phyloP scores from a whole-genome alignment of 1,140 invertebrate species.

The Drosophila asahinai region DNA sequence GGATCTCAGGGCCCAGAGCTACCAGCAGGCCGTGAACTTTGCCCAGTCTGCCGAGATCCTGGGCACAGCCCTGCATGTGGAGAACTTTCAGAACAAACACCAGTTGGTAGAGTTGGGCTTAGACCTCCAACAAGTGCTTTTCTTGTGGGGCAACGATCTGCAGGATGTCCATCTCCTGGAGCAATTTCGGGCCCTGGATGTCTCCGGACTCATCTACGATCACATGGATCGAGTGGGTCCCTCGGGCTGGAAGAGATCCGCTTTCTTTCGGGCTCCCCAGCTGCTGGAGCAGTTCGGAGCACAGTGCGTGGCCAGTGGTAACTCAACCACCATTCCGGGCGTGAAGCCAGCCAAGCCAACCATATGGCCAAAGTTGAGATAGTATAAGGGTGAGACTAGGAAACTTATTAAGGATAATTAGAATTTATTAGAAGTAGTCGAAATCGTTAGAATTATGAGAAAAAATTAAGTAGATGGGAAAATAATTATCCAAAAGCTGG shows the following conservation, averaged over 20 bases:
- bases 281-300: constrained; percentile 66
- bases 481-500: not conserved
- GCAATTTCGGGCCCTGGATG: constrained; percentile 92
- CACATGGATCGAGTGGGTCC: constrained; percentile 88
- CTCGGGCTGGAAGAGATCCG: constrained; percentile 57
- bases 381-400: not conserved
- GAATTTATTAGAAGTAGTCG: not conserved
- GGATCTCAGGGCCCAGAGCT: constrained; percentile 92
- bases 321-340: constrained; percentile 58
- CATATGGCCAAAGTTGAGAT: constrained; percentile 69
- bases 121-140: constrained; percentile 92
- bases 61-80: constrained; percentile 95
- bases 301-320: constrained; percentile 74
- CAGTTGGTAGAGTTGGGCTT: constrained; percentile 91
- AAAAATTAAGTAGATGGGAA: too few species aligned
- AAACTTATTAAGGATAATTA: not conserved
- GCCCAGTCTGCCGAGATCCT: constrained; percentile 91
- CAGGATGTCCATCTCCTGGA: constrained; percentile 93
- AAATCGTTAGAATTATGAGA: not conserved
- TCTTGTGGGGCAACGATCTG: constrained; percentile 98
- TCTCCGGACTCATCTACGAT: constrained; percentile 97
- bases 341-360: constrained; percentile 71
- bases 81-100: constrained; percentile 90
- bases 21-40: constrained; percentile 91
- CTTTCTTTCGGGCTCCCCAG: constrained; percentile 65